Conservation (phyloP, 2,113 vertebrate species). For the Crotalus viridis region DNA sequence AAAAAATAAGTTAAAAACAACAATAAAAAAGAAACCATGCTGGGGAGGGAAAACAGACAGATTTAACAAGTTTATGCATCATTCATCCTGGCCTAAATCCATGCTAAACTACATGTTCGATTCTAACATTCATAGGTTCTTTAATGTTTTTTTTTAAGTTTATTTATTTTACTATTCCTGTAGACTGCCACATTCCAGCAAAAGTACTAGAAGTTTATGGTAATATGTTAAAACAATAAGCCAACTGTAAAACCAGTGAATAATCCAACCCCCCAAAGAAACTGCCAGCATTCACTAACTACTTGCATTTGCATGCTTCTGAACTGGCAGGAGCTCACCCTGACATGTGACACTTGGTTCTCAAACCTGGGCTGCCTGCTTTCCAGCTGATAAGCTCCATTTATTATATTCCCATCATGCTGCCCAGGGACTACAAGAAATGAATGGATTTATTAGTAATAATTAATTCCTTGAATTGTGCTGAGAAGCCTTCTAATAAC, state of each 20-base stretch:
- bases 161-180: background rate
- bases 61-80: background rate
- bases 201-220: background rate
- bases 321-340: background rate
- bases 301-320: background rate
- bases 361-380: background rate
- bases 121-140: background rate
- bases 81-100: background rate
- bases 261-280: background rate
- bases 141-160: background rate
- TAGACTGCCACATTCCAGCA: background rate
- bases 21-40: background rate
- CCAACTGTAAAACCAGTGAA: background rate
- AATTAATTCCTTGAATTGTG: background rate
- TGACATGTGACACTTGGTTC: background rate
- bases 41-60: background rate
- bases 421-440: background rate
- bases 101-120: background rate
- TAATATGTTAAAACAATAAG: background rate
- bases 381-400: background rate
- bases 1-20: background rate
- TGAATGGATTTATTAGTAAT: background rate
- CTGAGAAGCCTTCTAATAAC: background rate
- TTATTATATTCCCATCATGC: background rate
- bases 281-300: background rate